Base-by-base conservation (phyloP, 2,797 vertebrate species). In the Australoheros facetus region DNA sequence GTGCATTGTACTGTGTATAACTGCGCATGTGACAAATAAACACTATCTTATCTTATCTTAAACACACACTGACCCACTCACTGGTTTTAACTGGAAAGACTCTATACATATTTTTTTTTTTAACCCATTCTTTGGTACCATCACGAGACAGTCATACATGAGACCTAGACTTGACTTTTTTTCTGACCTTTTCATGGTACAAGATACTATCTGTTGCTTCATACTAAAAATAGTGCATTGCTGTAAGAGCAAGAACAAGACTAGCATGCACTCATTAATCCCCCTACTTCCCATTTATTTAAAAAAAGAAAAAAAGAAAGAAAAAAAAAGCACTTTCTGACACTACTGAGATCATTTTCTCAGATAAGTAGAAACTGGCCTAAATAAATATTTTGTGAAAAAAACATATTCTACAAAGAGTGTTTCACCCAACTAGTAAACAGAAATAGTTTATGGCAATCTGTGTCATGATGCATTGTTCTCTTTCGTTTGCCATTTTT, bases 61-160 rank as follows among this genome's bases (percentile, higher is more conserved):
- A 48, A 48, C 14, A 48, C 14, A 48, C 45, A 17, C 45, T 48
- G 7, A 48, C 16, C 19, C 62, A 71, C 21, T 3, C 28, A 62
- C 1, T 69, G 26, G 3, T 28, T n/a, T 66, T 30, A 69, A 51
- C 42, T 70, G 48, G 56, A 51, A 4, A 48, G 14, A 58, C 26
- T 69, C 7, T 48, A 51, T 51, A 21, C 69, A 70, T 82, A 4
- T 34, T 56, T 32, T 56, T 71, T 66, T 60, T 57, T 32, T 37
- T 7, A 21, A 21, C 16, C 21, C 60, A 51, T 55, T 19, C 30
- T 14, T 51, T 26, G 51, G 14, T 39, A 4, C 17, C 60, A 80
- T 84, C 73, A 80, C 77, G 60, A 82, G 78, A 77, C 79, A 79
- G 56, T 64, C 70, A 77, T 57, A 55, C 45, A 73, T 79, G 21